Evolutionary conservation across 2,797 vertebrate species (phyloP), one percentile per base, ranked within the genome.

Genomic region (Mionectes olivaceus): DNA sequence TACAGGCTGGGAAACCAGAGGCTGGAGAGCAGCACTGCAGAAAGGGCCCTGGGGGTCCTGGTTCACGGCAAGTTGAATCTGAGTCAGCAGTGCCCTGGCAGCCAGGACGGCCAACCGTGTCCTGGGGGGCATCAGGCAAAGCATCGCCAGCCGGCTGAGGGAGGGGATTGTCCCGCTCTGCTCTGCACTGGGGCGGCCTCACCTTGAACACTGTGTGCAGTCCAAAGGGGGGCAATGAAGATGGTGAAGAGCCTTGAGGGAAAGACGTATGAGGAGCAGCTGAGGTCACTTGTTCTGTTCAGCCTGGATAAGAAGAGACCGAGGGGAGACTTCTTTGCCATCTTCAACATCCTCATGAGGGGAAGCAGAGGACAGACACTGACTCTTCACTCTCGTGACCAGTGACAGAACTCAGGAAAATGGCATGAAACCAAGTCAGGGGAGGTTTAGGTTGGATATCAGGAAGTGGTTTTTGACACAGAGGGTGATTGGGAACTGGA

Each of bases 131-230:
- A 44, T 4, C 56, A 33, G 56, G 43, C 13, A 7, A 11, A 63
- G 56, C 70, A 37, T 4, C 0, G 1, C 30, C 60, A 35, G 30
- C n/a, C 0, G 0, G 49, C 7, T 4, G 1, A 50, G 63, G 56
- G 27, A 63, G 32, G 49, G 27, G 13, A 89, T 7, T 56, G 71
- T 83, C 32, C 35, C 0, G 0, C 22, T 47, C 47, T 55, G 77
- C 30, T 53, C 39, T 25, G 53, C 3, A 0, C 33, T 43, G 49
- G 22, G 25, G 27, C 0, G 0, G 70, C 77, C 61, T 82, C 70
- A 10, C 27, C 41, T 32, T 2, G 0, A 24, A 37, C 9, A 11
- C 50, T n/a, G 32, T 10, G 35, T 21, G 11, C 46, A 30, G 33
- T 30, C 56, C 37, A 50, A 11, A 57, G 49, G 44, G 73, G 24